A percentile compares a stretch with the other conserved stretches of the same genome.
These are phyloP conservation scores for Trididemnum nubilum DNA, from an alignment of 23 tunicate species.

Conservation along the genomic window DNA sequence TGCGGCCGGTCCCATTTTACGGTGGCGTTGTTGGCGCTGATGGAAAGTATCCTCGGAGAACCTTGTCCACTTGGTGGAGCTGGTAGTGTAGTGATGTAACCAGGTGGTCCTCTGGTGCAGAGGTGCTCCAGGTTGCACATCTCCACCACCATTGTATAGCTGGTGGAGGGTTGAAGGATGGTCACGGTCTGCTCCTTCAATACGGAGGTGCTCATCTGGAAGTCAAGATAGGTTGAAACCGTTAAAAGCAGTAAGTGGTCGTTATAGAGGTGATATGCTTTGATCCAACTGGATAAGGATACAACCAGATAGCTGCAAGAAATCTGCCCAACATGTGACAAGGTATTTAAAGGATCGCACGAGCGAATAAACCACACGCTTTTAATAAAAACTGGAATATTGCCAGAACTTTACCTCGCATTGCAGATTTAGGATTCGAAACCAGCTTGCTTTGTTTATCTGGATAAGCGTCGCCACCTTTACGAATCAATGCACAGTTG, in stretches of 20 bases:
- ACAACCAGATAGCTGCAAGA: too few relatives aligned
- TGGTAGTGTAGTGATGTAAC: slow-evolving; percentile 69
- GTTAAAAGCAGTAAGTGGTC: background rate
- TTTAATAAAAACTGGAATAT: too few relatives aligned
- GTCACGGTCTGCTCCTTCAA: slow-evolving; percentile 45
- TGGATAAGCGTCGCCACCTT: too few relatives aligned
- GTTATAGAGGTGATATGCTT: background rate
- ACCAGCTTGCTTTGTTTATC: too few relatives aligned
- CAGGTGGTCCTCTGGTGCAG: slow-evolving; percentile 53
- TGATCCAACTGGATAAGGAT: too few relatives aligned
- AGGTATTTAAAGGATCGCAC: too few relatives aligned
- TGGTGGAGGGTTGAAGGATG: slow-evolving; percentile 59
- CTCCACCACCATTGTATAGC: slow-evolving; percentile 55
- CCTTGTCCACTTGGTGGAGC: slow-evolving; percentile 87
- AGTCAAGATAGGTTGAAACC: background rate
- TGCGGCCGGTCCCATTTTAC: slow-evolving; percentile 62
- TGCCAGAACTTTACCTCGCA: too few relatives aligned
- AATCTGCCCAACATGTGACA: too few relatives aligned
- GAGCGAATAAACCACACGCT: too few relatives aligned
- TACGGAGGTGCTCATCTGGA: slow-evolving; percentile 54
- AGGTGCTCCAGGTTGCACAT: slow-evolving; percentile 72
- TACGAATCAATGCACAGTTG: too few relatives aligned
- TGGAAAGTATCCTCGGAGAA: slow-evolving; percentile 40
- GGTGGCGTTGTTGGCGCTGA: slow-evolving; percentile 42
- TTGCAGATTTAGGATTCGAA: too few relatives aligned